Base-by-base conservation (phyloP, 2,797 vertebrate genomes). In the Sus cebifrons region DNA sequence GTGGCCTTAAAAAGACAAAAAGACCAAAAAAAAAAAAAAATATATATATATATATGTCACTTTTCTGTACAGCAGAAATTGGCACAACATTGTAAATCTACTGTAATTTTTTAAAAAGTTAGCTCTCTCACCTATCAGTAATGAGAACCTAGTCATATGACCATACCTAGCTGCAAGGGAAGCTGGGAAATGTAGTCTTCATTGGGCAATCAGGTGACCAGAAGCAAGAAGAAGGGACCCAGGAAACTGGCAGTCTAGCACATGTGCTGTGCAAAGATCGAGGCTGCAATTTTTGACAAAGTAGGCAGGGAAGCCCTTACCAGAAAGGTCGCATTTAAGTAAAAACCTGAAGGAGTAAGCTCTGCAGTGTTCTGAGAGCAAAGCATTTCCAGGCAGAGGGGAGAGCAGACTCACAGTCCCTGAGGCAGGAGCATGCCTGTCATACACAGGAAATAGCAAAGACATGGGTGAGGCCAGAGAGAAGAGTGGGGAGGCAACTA, bases 161-260 rank as follows among this genome's bases (percentile, higher is more conserved):
- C 1, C 14, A 10, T 77, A 44, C 15, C 54, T 60, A 71, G 36
- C 56, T 60, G 29, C 81, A 81, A 74, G 32, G 52, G 68, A 89
- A 54, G 40, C 68, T 74, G 68, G 52, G 68, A 87, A 96, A 83
- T 77, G 20, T 44, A 44, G n/a, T 64, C 27, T 91, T 94, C 49
- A 27, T 7, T 44, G 73, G 49, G 25, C 20, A 23, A 71, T 36
- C 27, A 58, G 13, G 3, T 32, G n/a, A 67, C 67, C 58, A 64
- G 12, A 67, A 64, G 17, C 4, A 49, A 56, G 54, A 64, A 36
- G 52, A 90, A 27, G 9, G 15, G 15, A 9, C 17, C 15, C 8
- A 6, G 70, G 12, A 60, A 74, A 36, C 29, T n/a, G 52, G 44
- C 20, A n/a, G 12, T 56, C 16, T 32, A 1, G 44, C 40, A 15